Base-by-base conservation (phyloP, 2,113 vertebrate species). In the Cebus imitator region DNA sequence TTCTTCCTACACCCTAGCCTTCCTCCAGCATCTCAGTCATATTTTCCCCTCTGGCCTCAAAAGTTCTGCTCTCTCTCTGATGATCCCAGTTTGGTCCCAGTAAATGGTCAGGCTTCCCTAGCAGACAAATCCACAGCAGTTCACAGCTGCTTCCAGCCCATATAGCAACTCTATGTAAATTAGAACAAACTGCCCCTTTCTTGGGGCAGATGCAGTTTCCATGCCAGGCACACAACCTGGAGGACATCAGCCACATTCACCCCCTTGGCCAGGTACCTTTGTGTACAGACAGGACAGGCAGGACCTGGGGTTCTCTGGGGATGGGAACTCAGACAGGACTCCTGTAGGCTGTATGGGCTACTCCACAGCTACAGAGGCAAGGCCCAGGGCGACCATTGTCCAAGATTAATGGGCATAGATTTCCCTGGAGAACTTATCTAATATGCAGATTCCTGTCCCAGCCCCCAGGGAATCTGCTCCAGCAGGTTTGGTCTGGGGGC, bases 161-260 rank as follows among this genome's bases (percentile, higher is more conserved):
- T 16, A 5, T 10, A 16, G 45, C 14, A 40, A 32, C 80, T 81
- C 40, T 75, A 40, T n/a, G 84, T 45, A 11, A 37, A 55, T 3
- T 14, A 16, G 57, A 27, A 23, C 25, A 40, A 87, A 20, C 32
- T 18, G 30, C 50, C 27, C 17, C 35, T 55, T 76, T n/a, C 37
- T 35, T 4, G 1, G 70, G 57, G 8, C 11, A 81, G 76, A n/a
- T n/a, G 43, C 10, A 32, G 21, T 43, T 75, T 43, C 55, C 2
- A 3, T 6, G 3, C 43, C 52, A 68, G 66, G 13, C 0, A 0
- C 30, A 55, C 10, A 37, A 6, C 37, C 13, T 35, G 23, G 58
- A 32, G 21, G 37, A 18, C 8, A 1, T 45, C 35, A 45, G 23
- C 61, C 9, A 13, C 5, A 0, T 3, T 21, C 0, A 2, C 14